Conservation (phyloP, 1,140 invertebrate species). For the Acyrthosiphon pisum region DNA sequence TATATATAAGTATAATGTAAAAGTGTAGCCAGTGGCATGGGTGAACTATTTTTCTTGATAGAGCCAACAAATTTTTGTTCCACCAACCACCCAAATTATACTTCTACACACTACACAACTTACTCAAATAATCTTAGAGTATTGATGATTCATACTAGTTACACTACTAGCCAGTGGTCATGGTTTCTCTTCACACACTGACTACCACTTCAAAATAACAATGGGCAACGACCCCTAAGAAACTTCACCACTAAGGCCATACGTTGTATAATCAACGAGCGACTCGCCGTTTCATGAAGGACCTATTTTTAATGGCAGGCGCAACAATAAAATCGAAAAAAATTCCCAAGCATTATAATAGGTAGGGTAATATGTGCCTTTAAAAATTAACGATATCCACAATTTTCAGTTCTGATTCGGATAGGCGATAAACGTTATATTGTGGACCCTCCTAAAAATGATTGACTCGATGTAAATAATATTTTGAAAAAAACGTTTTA, state of each 20-base stretch:
- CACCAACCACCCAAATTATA: background rate
- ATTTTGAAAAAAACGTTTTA: background rate
- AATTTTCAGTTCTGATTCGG: background rate
- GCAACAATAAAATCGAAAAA: background rate
- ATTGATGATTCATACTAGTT: background rate
- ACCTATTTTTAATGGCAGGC: background rate
- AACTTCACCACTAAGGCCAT: background rate
- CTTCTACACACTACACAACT: background rate
- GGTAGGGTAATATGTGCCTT: no score
- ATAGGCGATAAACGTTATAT: background rate
- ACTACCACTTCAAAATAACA: background rate
- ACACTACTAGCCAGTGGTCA: background rate
- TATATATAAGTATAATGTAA: background rate
- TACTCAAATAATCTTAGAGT: background rate
- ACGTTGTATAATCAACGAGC: no score
- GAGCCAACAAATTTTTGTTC: background rate
- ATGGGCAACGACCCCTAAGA: background rate
- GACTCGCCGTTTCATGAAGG: no score
- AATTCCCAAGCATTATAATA: background rate
- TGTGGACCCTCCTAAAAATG: background rate
- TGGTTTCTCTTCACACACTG: background rate
- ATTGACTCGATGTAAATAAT: background rate
- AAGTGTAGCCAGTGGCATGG: background rate
- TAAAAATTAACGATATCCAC: background rate
- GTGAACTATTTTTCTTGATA: background rate